phyloP scores from a whole-genome alignment of 2,888 invertebrate species.

The Eudasyphora cyanicolor region DNA sequence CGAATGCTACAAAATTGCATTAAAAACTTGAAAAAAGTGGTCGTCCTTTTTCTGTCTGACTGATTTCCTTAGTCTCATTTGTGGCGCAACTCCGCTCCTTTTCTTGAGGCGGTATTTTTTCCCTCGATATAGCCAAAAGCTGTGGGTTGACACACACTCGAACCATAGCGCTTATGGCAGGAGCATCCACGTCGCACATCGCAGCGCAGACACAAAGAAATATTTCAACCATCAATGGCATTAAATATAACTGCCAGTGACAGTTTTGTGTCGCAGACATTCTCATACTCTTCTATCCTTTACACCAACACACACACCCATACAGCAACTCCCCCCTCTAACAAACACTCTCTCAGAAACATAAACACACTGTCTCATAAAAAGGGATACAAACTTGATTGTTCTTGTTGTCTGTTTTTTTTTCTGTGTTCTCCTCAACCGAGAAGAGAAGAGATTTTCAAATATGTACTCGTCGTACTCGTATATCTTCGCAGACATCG shows the following conservation, averaged over 20 bases:
- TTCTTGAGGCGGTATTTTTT: conserved; percentile 18
- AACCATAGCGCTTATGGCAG: background rate
- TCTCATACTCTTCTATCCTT: conserved; percentile 38
- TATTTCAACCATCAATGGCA: conserved; percentile 76
- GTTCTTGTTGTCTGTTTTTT: no score
- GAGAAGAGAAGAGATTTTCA: conserved; percentile 40
- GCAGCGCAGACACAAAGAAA: conserved; percentile 67
- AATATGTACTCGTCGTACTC: no score
- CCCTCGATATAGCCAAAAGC: conserved; percentile 52
- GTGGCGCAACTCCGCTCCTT: conserved; percentile 21
- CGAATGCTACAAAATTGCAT: conserved; percentile 63
- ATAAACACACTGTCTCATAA: conserved; percentile 28
- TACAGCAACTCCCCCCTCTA: conserved; percentile 22
- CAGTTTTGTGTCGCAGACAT: conserved; percentile 76
- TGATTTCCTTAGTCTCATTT: conserved; percentile 8
- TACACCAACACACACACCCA: conserved; percentile 43
- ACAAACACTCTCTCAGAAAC: conserved; percentile 42
- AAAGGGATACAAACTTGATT: conserved; percentile 10
- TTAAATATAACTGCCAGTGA: conserved; percentile 75
- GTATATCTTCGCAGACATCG: conserved; percentile 45
- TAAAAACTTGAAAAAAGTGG: conserved; percentile 39
- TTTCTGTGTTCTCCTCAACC: background rate
- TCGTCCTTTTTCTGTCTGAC: conserved; percentile 20
- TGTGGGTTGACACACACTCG: conserved; percentile 52
- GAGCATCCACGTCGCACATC: conserved; percentile 14